These are phyloP conservation scores for Morbakka virulenta DNA, from an alignment of 30 jellyfish, hydroid and myxozoan genomes.

Conservation along the genomic window DNA sequence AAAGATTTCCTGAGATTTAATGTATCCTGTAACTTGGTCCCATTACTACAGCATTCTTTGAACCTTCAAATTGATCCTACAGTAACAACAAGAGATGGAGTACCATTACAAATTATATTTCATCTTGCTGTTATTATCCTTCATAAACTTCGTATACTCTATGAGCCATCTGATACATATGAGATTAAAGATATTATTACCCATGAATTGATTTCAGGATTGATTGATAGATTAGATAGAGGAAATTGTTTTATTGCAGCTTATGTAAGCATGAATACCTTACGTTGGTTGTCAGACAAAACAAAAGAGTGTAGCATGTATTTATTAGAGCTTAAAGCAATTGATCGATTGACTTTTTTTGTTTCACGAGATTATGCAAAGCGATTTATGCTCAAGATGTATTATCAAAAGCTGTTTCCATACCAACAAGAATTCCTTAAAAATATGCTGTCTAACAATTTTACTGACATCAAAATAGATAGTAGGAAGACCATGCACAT, in stretches of 20 bases:
- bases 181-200: not conserved
- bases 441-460: not conserved
- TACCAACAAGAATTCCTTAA: not conserved
- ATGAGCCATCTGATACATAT: not conserved
- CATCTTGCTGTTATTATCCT: not conserved
- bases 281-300: not conserved
- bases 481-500: not conserved
- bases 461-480: not conserved
- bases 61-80: not conserved
- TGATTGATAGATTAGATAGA: not conserved
- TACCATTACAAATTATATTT: not conserved
- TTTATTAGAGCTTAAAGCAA: not conserved
- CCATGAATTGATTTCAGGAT: not conserved
- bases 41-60: not conserved
- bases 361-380: not conserved
- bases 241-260: not conserved
- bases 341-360: not conserved
- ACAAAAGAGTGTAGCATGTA: not conserved
- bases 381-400: not conserved
- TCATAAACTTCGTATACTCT: not conserved
- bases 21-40: not conserved
- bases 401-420: not conserved
- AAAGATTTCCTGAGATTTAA: not conserved
- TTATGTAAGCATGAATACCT: not conserved
- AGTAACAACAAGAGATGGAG: not conserved